These are phyloP conservation scores for Disparrhopalites patrizii DNA, from an alignment of 2,888 invertebrate species.

Conservation along the genomic window DNA sequence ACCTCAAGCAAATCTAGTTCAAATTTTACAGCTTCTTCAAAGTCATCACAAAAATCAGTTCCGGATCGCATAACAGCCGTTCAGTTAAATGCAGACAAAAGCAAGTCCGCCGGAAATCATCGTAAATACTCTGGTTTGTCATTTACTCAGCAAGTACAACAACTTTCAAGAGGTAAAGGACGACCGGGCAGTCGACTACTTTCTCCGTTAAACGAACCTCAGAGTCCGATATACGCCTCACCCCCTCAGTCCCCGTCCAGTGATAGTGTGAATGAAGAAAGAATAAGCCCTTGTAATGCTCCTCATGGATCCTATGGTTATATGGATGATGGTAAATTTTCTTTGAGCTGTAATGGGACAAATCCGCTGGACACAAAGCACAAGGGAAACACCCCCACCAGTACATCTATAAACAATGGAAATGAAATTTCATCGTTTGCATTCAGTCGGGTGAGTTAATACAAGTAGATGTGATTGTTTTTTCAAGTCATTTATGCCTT, in stretches of 20 bases:
- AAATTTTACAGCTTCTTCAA: constrained; percentile 24
- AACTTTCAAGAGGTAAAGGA: constrained; percentile 67
- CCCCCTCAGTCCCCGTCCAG: constrained; percentile 68
- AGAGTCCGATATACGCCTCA: constrained; percentile 73
- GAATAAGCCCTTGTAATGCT: constrained; percentile 44
- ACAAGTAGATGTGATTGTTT: background rate
- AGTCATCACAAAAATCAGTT: constrained; percentile 26
- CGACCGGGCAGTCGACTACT: constrained; percentile 58
- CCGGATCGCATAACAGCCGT: constrained; percentile 19
- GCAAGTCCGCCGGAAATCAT: background rate
- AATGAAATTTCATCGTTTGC: constrained; percentile 45
- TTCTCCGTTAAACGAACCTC: constrained; percentile 62
- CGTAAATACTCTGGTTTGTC: constrained; percentile 62
- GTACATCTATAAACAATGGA: constrained; percentile 32
- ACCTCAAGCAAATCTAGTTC: constrained; percentile 39
- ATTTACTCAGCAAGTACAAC: constrained; percentile 88
- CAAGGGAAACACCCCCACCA: constrained; percentile 6
- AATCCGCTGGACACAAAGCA: constrained; percentile 9
- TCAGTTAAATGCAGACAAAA: constrained; percentile 11
- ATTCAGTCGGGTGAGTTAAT: constrained; percentile 43
- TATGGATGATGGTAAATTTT: constrained; percentile 23
- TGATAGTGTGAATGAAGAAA: constrained; percentile 49
- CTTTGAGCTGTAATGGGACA: constrained; percentile 12
- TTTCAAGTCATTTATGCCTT: background rate
- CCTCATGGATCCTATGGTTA: constrained; percentile 37